Base-by-base conservation (phyloP, 64 coral and sea anemone genomes). In the Montipora capricornis region DNA sequence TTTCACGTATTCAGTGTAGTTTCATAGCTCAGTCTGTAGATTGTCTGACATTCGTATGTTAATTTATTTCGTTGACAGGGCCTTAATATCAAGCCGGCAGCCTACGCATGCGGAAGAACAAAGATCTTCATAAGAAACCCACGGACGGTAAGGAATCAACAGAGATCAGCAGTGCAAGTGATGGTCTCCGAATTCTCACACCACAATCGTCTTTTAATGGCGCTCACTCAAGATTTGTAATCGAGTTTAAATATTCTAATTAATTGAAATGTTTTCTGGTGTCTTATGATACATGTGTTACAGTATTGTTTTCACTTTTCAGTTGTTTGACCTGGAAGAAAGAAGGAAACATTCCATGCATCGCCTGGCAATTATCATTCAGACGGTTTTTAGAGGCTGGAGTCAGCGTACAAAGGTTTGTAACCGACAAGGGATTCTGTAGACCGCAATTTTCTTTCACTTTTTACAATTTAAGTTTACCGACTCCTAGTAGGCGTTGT, bases 51-150 rank as follows among this genome's bases (percentile, higher is more conserved):
- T 37, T 2, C 37, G 37, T 47, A 37, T 6, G 37, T 14, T 53
- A 8, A 78, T 44, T 10, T 7, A 49, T 84, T 82, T 73, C 77
- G 49, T 0, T 75, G 49, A 37, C 49, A 99, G 98, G 81, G 87
- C 24, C 92, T 89, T 19, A 96, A 99, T 49, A 88, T 99, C 66
- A 94, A 94, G 83, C 95, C 91, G 11, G 80, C 20, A 20, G 95
- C 91, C 51, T 99, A 95, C 74, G 92, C 89, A 0, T 99, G 94
- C 74, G 98, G 98, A 20, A 96, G 98, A 87, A 99, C 98, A 6
- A 99, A 99, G 81, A 94, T 99, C 80, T 99, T 99, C 69, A 96
- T 99, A 68, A 80, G 92, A 64, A 99, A 99, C 58, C 98, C 98
- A 26, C 67, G 95, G 96, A 99, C 98, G 90, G 98, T 99, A 46